Evolutionary conservation across 2,113 vertebrate genomes (phyloP).

Genomic region (Grallaria varia): DNA sequence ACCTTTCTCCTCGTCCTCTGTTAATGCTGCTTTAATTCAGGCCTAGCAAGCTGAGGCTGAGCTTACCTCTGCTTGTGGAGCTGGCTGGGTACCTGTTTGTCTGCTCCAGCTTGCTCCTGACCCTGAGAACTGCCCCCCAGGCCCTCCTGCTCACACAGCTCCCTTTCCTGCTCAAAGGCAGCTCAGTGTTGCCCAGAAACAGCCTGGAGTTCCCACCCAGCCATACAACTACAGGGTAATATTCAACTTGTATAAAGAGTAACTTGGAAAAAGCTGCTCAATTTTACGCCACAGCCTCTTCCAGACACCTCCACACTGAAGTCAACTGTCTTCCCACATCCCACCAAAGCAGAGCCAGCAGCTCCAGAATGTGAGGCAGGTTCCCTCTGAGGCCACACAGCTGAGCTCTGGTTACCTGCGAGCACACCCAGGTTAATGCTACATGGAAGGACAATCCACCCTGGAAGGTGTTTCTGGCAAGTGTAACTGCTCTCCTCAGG

Average conservation of each 20-base stretch:
- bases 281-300: not conserved
- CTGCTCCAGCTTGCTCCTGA: conserved; percentile 12
- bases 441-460: not conserved
- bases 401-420: not conserved
- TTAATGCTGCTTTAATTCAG: not conserved
- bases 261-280: not conserved
- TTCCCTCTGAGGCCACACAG: not conserved
- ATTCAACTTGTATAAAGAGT: not conserved
- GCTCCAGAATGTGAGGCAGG: not conserved
- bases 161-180: not conserved
- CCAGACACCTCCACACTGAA: not conserved
- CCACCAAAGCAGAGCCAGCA: not conserved
- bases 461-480: not conserved
- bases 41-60: not conserved
- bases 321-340: not conserved
- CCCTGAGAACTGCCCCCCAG: not conserved
- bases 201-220: not conserved
- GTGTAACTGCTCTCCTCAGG: not conserved
- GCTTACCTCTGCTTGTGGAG: not conserved
- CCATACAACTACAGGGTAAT: not conserved
- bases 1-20: not conserved
- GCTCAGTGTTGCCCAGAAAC: not conserved
- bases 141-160: not conserved
- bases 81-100: not conserved
- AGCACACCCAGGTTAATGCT: not conserved